These are phyloP conservation scores for Crossocerus cetratus DNA, from an alignment of 2,888 invertebrate species.

Conservation along the genomic window DNA sequence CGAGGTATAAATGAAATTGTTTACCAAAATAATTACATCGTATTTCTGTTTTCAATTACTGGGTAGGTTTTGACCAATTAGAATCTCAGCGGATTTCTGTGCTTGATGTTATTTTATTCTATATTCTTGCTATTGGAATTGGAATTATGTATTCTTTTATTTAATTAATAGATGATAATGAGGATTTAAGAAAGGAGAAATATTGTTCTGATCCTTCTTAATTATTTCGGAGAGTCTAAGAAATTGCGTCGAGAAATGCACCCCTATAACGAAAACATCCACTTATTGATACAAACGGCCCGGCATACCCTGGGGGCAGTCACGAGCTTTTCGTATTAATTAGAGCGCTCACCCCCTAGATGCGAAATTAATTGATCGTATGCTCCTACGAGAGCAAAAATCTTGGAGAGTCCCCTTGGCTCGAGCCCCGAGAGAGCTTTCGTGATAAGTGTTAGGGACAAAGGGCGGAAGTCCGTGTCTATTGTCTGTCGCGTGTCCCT, in stretches of 20 bases:
- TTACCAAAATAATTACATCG: too few species aligned
- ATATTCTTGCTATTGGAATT: neutral
- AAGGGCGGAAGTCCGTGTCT: slow-evolving; percentile 9
- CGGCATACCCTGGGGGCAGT: neutral
- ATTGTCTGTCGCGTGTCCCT: slow-evolving; percentile 1
- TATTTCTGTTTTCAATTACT: too few species aligned
- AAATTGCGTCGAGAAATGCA: too few species aligned
- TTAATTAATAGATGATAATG: too few species aligned
- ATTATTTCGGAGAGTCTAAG: too few species aligned
- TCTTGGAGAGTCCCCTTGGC: neutral
- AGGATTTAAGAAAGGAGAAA: too few species aligned
- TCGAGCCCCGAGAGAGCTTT: neutral
- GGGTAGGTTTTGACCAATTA: neutral
- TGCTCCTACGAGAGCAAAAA: neutral
- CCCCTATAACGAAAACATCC: too few species aligned
- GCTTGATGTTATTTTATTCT: neutral
- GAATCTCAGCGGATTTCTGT: too few species aligned
- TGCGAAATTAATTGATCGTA: slow-evolving; percentile 23
- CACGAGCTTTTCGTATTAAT: slow-evolving; percentile 16
- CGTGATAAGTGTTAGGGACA: neutral
- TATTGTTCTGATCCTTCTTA: too few species aligned
- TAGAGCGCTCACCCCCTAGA: slow-evolving; percentile 16
- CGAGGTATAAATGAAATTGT: neutral
- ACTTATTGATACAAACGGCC: neutral
- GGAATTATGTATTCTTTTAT: too few species aligned